Conservation (phyloP, 2,797 vertebrate genomes). For the Moxostoma hubbsi region DNA sequence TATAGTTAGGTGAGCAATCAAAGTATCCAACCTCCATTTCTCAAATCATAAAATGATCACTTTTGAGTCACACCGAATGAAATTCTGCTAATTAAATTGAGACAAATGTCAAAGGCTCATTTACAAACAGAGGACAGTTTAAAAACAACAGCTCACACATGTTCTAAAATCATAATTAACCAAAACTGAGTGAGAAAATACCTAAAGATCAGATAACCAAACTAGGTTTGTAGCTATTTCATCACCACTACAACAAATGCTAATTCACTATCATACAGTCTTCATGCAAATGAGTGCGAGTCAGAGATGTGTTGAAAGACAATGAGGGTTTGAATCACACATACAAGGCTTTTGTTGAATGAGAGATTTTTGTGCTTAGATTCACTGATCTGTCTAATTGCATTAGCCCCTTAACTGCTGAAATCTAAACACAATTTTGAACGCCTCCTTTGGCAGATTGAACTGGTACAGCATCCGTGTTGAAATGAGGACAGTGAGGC, state of each 20-base stretch:
- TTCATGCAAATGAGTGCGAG: conserved; percentile 9
- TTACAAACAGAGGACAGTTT: background rate
- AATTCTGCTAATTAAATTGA: background rate
- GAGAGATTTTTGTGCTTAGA: conserved; percentile 20
- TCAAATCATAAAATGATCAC: background rate
- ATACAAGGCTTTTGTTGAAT: conserved; percentile 25
- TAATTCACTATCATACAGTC: background rate
- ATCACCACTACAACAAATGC: conserved; percentile 1
- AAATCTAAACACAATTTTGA: conserved; percentile 34
- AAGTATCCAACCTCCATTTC: no score
- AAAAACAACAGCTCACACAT: background rate
- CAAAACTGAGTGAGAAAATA: conserved; percentile 15
- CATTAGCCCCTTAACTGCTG: conserved; percentile 38
- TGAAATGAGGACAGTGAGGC: conserved; percentile 29
- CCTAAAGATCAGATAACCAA: background rate
- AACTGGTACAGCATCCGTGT: conserved; percentile 11
- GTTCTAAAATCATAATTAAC: conserved; percentile 18
- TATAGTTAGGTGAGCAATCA: no score
- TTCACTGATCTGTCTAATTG: conserved; percentile 46
- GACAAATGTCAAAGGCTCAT: background rate
- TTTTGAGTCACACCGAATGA: no score
- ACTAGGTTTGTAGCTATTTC: conserved; percentile 3
- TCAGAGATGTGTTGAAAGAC: conserved; percentile 18
- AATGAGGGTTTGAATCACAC: conserved; percentile 23
- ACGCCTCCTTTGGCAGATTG: conserved; percentile 18